Conservation (phyloP, 2,888 invertebrate genomes). For the Diadromus collaris region DNA sequence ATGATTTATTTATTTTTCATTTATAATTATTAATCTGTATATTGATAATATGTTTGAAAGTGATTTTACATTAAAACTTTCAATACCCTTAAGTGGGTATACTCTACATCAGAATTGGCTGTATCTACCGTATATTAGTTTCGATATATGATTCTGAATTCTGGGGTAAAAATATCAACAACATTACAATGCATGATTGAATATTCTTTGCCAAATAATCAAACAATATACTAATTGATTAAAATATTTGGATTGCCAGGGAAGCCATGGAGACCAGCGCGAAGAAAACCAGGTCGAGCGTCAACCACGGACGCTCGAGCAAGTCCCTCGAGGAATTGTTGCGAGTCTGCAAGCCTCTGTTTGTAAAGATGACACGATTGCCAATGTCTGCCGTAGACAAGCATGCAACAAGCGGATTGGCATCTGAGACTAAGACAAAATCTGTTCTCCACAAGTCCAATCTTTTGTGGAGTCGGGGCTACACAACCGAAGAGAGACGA, state of each 20-base stretch:
- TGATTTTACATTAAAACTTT: too few species aligned
- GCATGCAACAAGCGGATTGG: too few species aligned
- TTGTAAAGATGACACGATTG: slow-evolving; percentile 48
- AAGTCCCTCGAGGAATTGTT: background rate
- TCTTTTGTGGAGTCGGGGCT: slow-evolving; percentile 31
- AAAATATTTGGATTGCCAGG: background rate
- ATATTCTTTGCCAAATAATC: background rate
- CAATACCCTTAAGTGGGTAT: too few species aligned
- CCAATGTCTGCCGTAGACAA: slow-evolving; percentile 31
- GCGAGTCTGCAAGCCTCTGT: slow-evolving; percentile 52
- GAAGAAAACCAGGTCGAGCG: background rate
- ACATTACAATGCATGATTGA: background rate
- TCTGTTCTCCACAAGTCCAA: background rate
- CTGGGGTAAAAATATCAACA: too few species aligned
- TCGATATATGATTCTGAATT: too few species aligned
- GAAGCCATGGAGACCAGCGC: background rate
- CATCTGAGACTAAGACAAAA: background rate
- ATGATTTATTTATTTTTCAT: too few species aligned
- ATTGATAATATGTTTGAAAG: too few species aligned
- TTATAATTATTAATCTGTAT: too few species aligned
- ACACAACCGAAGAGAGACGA: too few species aligned
- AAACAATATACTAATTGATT: background rate
- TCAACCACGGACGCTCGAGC: too few species aligned
- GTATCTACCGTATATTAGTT: too few species aligned
- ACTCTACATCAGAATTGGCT: too few species aligned